Evolutionary conservation across 2,113 vertebrate genomes (phyloP).

Genomic region (Pseudorectes ferrugineus): DNA sequence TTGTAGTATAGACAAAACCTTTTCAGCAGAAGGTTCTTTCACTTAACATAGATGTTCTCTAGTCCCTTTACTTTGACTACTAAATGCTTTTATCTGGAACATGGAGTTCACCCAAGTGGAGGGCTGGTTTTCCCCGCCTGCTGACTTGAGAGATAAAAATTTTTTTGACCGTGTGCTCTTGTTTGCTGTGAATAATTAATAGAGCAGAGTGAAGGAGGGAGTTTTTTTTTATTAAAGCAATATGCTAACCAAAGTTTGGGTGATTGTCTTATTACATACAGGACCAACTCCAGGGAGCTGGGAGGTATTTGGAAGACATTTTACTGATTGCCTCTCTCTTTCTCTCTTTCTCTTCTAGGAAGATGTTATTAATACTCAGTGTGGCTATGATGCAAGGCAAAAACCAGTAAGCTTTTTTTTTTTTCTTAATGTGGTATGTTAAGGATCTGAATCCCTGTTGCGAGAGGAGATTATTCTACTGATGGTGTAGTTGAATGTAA

Average conservation of each 20-base stretch:
- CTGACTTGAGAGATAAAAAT: neutral
- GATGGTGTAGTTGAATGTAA: neutral
- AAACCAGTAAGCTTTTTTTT: conserved; percentile 82
- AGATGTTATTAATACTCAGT: conserved; percentile 98
- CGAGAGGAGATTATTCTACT: neutral
- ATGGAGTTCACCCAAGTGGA: neutral
- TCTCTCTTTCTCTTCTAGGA: conserved; percentile 74
- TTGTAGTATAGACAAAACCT: neutral
- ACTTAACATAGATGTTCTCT: neutral
- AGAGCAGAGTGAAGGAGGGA: neutral
- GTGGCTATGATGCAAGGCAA: conserved; percentile 93
- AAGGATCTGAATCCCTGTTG: conserved; percentile 7
- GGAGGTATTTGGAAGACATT: neutral
- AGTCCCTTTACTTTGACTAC: neutral
- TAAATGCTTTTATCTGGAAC: neutral
- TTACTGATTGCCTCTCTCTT: neutral
- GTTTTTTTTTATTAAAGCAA: neutral
- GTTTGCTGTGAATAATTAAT: neutral
- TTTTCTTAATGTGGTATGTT: neutral
- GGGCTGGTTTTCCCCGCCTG: neutral
- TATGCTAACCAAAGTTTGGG: neutral
- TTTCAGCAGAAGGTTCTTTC: neutral
- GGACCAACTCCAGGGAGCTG: neutral
- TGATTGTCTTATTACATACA: neutral
- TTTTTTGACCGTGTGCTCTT: neutral